Base-by-base conservation (phyloP, 1,140 invertebrate genomes). In the Sminthurinus signatus region DNA sequence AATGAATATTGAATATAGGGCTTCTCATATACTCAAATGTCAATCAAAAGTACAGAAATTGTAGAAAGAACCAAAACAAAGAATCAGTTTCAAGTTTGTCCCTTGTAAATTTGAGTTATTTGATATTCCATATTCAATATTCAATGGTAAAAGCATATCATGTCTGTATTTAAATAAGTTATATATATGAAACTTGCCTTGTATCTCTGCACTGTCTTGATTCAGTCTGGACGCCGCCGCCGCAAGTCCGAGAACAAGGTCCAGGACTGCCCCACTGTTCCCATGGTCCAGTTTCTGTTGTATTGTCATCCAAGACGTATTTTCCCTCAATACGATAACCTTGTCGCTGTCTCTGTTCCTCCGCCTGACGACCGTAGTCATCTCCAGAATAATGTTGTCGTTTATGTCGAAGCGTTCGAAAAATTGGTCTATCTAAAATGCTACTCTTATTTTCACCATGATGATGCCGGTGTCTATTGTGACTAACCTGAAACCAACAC, bases 221-320 rank as follows among this genome's bases (percentile, higher is more conserved):
- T 74, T 89, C 87, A 70, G 80, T 84, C 27, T 88, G 81, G 2
- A 94, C 88, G 46, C 91, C 91, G n/a, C 91, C 91, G 1, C 90
- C 91, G 74, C 91, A 94, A n/a, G 87, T 83, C 48, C 91, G 79
- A 2, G 89, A 92, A 75, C 91, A 95, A 25, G 84, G 80, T 29
- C 84, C 85, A 2, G 85, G 83, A 27, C 83, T 78, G 1, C 85
- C 85, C 90, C 91, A 94, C 29, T 57, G 81, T 1, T 83, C 80
- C 88, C 88, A 91, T 62, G 81, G 81, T 0, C 83, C 84, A 5
- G 73, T 70, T 57, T 83, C 82, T 4, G 17, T 3, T 31, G 43
- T 55, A 2, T 39, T n/a, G 8, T 61, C 44, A 17, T 50, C 60
- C 15, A 58, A 17, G 2, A 57, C 52, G 28, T 56, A 58, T 15